Percentiles rank a stretch among this genome's conserved stretches.
Evolutionary conservation across 2,888 invertebrate genomes (phyloP).

Genomic region (Cheilosia pagana): DNA sequence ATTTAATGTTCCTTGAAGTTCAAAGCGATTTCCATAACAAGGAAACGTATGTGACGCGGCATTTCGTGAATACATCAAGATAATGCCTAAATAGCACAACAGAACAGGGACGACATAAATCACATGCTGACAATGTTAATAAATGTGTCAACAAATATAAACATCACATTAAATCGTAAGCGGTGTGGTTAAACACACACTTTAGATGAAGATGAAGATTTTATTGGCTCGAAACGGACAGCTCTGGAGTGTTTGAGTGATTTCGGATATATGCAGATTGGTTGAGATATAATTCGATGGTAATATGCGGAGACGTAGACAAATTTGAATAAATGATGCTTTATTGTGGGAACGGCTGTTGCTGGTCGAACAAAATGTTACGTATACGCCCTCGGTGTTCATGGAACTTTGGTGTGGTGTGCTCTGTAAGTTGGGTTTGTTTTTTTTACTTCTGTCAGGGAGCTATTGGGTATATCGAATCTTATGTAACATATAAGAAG

Average conservation of each 20-base stretch:
- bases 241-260: neutral
- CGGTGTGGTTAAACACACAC: constrained; percentile 4
- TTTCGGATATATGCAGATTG: neutral
- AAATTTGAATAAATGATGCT: neutral
- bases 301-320: neutral
- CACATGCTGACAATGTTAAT: constrained; percentile 56
- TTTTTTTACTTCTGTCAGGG: too few species aligned
- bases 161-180: constrained; percentile 32
- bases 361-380: too few species aligned
- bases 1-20: constrained; percentile 20
- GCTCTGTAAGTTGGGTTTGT: too few species aligned
- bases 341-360: too few species aligned
- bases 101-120: constrained; percentile 36
- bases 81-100: neutral
- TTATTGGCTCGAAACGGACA: constrained; percentile 1
- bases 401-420: too few species aligned
- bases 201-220: constrained; percentile 11
- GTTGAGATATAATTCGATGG: neutral
- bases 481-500: too few species aligned
- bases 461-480: too few species aligned
- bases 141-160: constrained; percentile 50
- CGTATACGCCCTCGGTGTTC: too few species aligned
- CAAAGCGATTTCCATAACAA: constrained; percentile 1
- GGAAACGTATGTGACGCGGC: neutral
- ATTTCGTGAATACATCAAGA: constrained; percentile 23